Conservation (phyloP, 2,888 invertebrate genomes). For the Drosophila koepferae region DNA sequence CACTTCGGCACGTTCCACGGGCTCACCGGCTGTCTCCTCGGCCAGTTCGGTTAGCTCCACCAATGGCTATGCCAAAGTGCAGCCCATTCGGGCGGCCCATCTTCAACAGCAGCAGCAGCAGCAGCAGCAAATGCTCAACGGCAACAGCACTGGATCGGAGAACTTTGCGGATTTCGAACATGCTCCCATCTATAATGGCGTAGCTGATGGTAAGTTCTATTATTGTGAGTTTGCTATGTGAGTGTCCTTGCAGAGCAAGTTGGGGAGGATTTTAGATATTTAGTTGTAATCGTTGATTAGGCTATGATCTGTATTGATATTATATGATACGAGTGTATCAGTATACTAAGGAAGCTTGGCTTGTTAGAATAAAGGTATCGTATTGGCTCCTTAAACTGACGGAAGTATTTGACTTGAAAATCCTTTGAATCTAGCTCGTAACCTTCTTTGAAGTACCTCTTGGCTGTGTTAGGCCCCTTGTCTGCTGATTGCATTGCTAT, state of each 20-base stretch:
- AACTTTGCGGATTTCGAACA: constrained; percentile 91
- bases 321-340: too few species aligned
- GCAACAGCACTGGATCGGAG: constrained; percentile 82
- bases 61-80: constrained; percentile 84
- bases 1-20: constrained; percentile 82
- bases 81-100: constrained; percentile 78
- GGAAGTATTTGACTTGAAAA: background rate
- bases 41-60: constrained; percentile 73
- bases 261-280: background rate
- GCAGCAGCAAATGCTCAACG: constrained; percentile 55
- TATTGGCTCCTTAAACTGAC: background rate
- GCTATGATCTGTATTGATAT: background rate
- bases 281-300: background rate
- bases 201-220: constrained; percentile 85
- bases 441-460: background rate
- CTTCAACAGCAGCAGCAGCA: constrained; percentile 58
- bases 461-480: background rate
- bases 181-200: constrained; percentile 88
- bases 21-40: constrained; percentile 76
- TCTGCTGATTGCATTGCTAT: background rate
- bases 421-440: background rate
- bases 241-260: constrained; percentile 5
- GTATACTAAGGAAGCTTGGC: background rate
- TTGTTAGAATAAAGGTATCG: background rate
- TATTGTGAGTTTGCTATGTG: background rate